A percentile compares a stretch with the other conserved stretches of the same genome.
Evolutionary conservation across 2,888 invertebrate genomes (phyloP).

Genomic region (Scaptomyza cyrtandrae): DNA sequence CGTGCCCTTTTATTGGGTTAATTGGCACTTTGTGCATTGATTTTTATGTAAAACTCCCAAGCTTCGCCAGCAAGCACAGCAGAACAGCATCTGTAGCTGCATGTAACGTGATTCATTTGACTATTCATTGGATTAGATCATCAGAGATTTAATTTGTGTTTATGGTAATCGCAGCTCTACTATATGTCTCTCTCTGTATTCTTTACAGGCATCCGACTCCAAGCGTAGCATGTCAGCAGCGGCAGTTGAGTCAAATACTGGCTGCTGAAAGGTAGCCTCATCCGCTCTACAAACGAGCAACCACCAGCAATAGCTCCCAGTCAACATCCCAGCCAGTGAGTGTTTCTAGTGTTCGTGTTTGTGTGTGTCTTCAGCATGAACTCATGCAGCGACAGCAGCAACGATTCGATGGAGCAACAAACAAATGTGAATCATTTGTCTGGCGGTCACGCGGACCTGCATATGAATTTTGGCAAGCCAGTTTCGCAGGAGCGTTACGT

Average conservation of each 20-base stretch:
- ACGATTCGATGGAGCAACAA: slow-evolving; percentile 60
- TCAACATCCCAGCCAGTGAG: slow-evolving; percentile 1
- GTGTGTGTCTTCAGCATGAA: slow-evolving; percentile 45
- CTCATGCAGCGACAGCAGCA: slow-evolving; percentile 68
- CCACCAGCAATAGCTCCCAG: slow-evolving; percentile 12
- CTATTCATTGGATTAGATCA: slow-evolving; percentile 53
- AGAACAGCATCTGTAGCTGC: not conserved
- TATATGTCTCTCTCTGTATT: not conserved
- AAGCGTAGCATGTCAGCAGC: slow-evolving; percentile 57
- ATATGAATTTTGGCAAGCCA: slow-evolving; percentile 52
- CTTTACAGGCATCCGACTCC: slow-evolving; percentile 38
- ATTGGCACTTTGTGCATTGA: slow-evolving; percentile 42
- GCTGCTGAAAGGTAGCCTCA: slow-evolving; percentile 46
- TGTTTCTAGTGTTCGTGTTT: slow-evolving; percentile 4
- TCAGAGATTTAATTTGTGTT: slow-evolving; percentile 18
- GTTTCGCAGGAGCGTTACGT: slow-evolving; percentile 81
- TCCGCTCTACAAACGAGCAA: slow-evolving; percentile 9
- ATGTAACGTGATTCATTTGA: slow-evolving; percentile 38
- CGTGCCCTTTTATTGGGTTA: slow-evolving; percentile 43
- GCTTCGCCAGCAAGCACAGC: slow-evolving; percentile 8
- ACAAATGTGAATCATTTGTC: slow-evolving; percentile 38
- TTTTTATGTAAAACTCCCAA: slow-evolving; percentile 33
- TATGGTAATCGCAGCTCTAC: slow-evolving; percentile 7
- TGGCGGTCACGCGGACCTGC: slow-evolving; percentile 35
- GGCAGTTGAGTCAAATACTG: slow-evolving; percentile 53